These are phyloP conservation scores for Leptogaster cylindrica DNA, from an alignment of 2,888 invertebrate genomes.

Conservation along the genomic window DNA sequence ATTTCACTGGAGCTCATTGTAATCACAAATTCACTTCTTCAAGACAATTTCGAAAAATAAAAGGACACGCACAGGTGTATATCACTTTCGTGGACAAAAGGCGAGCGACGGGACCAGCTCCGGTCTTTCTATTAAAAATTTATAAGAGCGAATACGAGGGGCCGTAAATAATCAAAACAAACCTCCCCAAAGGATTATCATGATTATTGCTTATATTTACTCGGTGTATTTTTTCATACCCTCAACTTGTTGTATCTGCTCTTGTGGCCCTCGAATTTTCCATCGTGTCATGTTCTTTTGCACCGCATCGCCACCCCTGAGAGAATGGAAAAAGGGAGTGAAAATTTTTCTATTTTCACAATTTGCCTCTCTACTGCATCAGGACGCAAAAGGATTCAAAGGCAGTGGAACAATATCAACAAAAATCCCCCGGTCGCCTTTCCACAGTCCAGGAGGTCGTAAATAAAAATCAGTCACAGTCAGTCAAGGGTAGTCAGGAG, in stretches of 20 bases:
- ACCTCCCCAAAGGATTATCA: slow-evolving; percentile 48
- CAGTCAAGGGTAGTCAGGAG: slow-evolving; percentile 36
- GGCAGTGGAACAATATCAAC: slow-evolving; percentile 34
- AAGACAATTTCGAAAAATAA: too few species aligned
- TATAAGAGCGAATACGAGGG: slow-evolving; percentile 23
- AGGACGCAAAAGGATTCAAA: neutral
- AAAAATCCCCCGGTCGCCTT: slow-evolving; percentile 4
- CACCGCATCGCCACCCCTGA: neutral
- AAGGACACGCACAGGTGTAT: slow-evolving; percentile 36
- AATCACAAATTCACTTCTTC: too few species aligned
- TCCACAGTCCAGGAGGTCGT: slow-evolving; percentile 36
- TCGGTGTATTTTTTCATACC: slow-evolving; percentile 12
- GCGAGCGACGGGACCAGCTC: slow-evolving; percentile 9
- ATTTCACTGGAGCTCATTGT: too few species aligned
- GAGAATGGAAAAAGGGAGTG: neutral
- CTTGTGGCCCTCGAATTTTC: slow-evolving; percentile 14
- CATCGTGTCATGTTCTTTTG: slow-evolving; percentile 6
- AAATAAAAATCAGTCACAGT: slow-evolving; percentile 46
- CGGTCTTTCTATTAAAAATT: slow-evolving; percentile 31
- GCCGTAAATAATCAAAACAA: slow-evolving; percentile 49
- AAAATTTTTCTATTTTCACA: slow-evolving; percentile 36
- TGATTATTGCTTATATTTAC: slow-evolving; percentile 45
- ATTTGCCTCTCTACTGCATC: slow-evolving; percentile 7
- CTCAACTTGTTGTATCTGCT: slow-evolving; percentile 19
- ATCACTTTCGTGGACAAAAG: slow-evolving; percentile 16